Base-by-base conservation (phyloP, 2,888 invertebrate species). In the Leucania comma region DNA sequence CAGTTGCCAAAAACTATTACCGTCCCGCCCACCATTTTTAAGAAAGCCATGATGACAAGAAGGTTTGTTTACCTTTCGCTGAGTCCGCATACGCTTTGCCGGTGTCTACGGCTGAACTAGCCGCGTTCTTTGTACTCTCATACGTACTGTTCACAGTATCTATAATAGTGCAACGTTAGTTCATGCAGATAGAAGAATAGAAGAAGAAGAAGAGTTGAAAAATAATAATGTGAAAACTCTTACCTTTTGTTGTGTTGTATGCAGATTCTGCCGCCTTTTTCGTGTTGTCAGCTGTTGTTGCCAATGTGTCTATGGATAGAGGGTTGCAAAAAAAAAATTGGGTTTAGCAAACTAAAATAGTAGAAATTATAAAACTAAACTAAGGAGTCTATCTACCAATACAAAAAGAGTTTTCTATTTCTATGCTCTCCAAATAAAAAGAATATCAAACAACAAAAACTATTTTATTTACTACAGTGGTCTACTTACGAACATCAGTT, bases 211-310 rank as follows among this genome's bases (percentile, higher is more conserved):
- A 65, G 50, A 22, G 1, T 74, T 64, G 2, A 35, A 20, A 53
- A 61, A 3, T 38, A 17, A 1, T 3, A 35, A 14, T 10, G 3
- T 24, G 1, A 32, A 17, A 9, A 29, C 35, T 53, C 89, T 90
- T 88, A 94, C 95, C 95, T 93, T 93, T 95, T 29, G 95, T 91
- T 72, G 94, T 87, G 78, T 92, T 93, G 61, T 91, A 90, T n/a
- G 96, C 96, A 24, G 94, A 89, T 77, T 95, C 95, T 1, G 96
- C 95, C 14, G 94, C 93, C 77, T 94, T 96, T 89, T 94, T 96
- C 72, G 96, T 93, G 80, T 92, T 95, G 83, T 95, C 95, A 77
- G 90, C 91, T 68, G 95, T 93, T 24, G 93, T 92, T 48, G 94
- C 90, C 74, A 95, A 68, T 76, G 95, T 94, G 87, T 95, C 95